Conservation (phyloP, 2,113 vertebrate species). For the Neoarius graeffei region DNA sequence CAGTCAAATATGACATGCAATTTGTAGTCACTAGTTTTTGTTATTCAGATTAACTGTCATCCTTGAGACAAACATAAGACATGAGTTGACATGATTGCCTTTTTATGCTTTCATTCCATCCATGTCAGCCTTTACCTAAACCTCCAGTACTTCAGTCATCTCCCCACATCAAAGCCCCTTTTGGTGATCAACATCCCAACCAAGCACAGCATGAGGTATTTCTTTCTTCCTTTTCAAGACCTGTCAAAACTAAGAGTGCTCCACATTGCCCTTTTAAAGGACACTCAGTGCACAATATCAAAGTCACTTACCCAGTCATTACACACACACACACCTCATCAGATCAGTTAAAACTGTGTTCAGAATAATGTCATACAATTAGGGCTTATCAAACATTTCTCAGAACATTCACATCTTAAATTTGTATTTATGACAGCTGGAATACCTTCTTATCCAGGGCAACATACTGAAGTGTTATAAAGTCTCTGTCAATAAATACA, state of each 20-base stretch:
- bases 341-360: neutral
- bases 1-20: constrained; percentile 40
- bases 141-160: constrained; percentile 31
- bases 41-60: constrained; percentile 35
- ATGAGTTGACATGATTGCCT: constrained; percentile 34
- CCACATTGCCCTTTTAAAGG: constrained; percentile 19
- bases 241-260: constrained; percentile 23
- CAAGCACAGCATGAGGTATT: constrained; percentile 52
- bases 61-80: constrained; percentile 24
- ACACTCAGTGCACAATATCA: constrained; percentile 16
- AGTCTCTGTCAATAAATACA: neutral
- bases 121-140: constrained; percentile 16
- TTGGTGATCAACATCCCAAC: constrained; percentile 57
- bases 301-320: constrained; percentile 14
- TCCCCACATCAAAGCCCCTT: constrained; percentile 54
- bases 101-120: constrained; percentile 46
- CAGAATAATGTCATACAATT: neutral
- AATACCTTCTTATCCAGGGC: neutral
- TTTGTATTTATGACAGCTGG: neutral
- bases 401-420: neutral
- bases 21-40: constrained; percentile 42
- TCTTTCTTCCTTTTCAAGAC: constrained; percentile 5
- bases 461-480: neutral
- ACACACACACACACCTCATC: neutral
- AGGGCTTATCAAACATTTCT: neutral